Evolutionary conservation across 2,797 vertebrate genomes (phyloP).

Genomic region (Peromyscus aztecus): DNA sequence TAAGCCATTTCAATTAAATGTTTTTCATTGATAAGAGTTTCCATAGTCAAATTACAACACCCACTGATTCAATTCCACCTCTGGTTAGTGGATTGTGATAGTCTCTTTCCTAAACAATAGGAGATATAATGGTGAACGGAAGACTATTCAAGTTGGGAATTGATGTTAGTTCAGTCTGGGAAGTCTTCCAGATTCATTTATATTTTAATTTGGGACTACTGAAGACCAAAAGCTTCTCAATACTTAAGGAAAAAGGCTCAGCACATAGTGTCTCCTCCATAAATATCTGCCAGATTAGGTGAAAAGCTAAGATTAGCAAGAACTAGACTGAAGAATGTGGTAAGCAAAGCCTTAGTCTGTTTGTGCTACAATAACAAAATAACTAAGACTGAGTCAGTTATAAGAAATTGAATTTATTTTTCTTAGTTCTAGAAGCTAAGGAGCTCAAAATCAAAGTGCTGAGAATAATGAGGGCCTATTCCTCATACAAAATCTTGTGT

Average conservation of each 20-base stretch:
- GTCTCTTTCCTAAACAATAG: neutral
- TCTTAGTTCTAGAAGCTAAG: neutral
- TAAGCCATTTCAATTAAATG: neutral
- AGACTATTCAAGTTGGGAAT: neutral
- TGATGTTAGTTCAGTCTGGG: neutral
- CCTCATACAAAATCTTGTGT: neutral
- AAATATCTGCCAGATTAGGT: conserved; percentile 34
- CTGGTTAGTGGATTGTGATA: conserved; percentile 38
- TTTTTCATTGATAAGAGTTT: neutral
- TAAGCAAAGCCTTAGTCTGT: neutral
- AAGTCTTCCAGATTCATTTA: neutral
- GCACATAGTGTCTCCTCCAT: neutral
- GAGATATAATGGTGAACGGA: neutral
- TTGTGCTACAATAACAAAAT: neutral
- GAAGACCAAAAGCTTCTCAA: neutral
- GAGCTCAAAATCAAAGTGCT: neutral
- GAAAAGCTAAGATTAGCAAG: conserved; percentile 17
- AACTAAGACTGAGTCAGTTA: neutral
- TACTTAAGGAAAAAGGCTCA: neutral
- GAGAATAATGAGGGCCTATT: neutral
- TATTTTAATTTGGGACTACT: neutral
- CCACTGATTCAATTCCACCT: conserved; percentile 33
- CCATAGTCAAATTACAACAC: neutral
- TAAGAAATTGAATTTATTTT: neutral
- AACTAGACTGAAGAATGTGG: neutral